Evolutionary conservation across 2,888 invertebrate genomes (phyloP), one percentile per base, ranked within the genome.

Genomic region (Hypsopygia costalis): DNA sequence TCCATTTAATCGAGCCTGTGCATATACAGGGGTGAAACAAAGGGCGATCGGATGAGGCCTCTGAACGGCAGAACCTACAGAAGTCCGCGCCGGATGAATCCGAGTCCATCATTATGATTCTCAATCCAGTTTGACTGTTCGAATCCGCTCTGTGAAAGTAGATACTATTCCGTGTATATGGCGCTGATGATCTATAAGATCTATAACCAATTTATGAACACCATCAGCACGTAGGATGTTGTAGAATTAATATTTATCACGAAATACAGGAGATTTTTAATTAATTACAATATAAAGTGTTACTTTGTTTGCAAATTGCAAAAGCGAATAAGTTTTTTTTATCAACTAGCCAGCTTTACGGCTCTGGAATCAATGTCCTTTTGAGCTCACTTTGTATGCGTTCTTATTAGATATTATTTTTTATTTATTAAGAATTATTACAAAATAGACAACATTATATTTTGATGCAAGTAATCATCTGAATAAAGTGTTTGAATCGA

Each of bases 1-100:
- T 98, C 92, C 96, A 99, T 88, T 99, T 99, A 61, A 99, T 99
- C 60, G 98, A 98, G 39, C 99, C 99, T 16, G 98, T 98, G 76
- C 99, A 99, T 40, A 99, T 97, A 81, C 99, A 99, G 0, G 99
- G 99, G 85, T 99, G 98, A 79, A 97, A 99, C 6, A 99, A 90
- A 0, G 98, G 98, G 53, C 98, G 93, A 66, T 99, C 99, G 8
- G 94, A 90, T 32, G 95, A 90, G 32, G 96, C 98, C 81, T 99
- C 99, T 53, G 97, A 98, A 51, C 99, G 93, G 81, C 99, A 99
- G 62, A 99, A 98, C 68, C 99, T 94, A 88, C 99, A 99, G 69
- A 99, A 98, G 85, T 98, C 98, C 77, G 93, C 93, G 57, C 92
- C 92, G 75, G 85, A 82, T 75, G 65, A 65, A 57, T 88, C 87